phyloP scores from a whole-genome alignment of 2,797 vertebrate species.

The Coregonus sp. region DNA sequence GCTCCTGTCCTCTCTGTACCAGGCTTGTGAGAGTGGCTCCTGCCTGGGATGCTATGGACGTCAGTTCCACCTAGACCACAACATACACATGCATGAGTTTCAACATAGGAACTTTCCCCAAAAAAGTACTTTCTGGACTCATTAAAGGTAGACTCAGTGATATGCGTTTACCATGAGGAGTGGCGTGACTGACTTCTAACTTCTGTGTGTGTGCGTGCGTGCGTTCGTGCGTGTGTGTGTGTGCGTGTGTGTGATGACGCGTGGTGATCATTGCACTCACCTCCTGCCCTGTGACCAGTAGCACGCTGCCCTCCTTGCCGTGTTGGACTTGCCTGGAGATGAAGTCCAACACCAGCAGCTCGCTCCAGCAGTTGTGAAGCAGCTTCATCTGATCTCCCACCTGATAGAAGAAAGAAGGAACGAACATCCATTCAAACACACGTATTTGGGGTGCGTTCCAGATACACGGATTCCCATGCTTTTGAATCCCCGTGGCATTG shows the following conservation, averaged over 20 bases:
- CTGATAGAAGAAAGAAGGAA: constrained; percentile 52
- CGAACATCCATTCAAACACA: neutral
- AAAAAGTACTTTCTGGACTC: neutral
- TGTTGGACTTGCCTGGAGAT: constrained; percentile 88
- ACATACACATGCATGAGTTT: neutral
- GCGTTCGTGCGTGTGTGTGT: no score
- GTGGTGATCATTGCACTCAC: constrained; percentile 58
- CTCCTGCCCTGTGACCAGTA: constrained; percentile 90
- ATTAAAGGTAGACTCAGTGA: neutral
- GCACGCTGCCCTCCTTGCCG: constrained; percentile 80
- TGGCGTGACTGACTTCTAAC: neutral
- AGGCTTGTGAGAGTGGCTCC: constrained; percentile 79
- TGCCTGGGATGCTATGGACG: constrained; percentile 68
- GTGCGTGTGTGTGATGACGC: neutral
- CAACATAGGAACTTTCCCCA: neutral
- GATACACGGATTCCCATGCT: no score
- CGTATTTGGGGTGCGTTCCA: no score
- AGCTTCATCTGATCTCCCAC: constrained; percentile 94
- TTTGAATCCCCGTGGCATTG: no score
- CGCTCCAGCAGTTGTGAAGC: constrained; percentile 92
- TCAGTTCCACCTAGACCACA: constrained; percentile 81
- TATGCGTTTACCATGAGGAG: neutral
- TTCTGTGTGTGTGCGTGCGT: neutral
- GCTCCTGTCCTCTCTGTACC: constrained; percentile 82
- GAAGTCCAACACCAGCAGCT: constrained; percentile 88